These are phyloP conservation scores for Balaenoptera acutorostrata DNA, from an alignment of 2,113 vertebrate genomes.

Conservation along the genomic window DNA sequence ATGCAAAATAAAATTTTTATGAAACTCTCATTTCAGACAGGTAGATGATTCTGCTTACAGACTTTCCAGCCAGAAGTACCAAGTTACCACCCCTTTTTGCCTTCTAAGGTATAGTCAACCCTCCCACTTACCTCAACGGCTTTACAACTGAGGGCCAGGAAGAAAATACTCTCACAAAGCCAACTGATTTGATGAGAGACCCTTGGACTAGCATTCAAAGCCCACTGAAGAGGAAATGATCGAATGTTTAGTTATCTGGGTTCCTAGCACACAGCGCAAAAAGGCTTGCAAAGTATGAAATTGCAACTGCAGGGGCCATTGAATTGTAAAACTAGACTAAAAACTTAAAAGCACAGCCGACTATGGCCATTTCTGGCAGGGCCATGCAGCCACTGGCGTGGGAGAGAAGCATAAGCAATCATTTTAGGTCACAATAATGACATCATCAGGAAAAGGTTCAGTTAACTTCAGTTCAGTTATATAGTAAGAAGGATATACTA, in stretches of 20 bases:
- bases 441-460: conserved; percentile 26
- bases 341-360: background rate
- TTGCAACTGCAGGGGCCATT: background rate
- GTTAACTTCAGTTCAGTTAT: background rate
- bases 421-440: background rate
- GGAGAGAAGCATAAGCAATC: background rate
- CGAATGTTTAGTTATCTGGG: background rate
- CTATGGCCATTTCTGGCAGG: background rate
- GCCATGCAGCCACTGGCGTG: background rate
- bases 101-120: conserved; percentile 43
- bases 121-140: background rate
- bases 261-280: background rate
- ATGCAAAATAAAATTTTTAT: conserved; percentile 88
- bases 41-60: conserved; percentile 55
- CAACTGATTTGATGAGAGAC: background rate
- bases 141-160: background rate
- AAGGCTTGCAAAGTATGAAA: background rate
- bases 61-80: background rate
- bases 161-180: background rate
- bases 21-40: conserved; percentile 80
- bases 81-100: background rate
- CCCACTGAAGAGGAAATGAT: background rate
- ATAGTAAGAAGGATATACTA: background rate
- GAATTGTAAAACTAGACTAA: background rate
- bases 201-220: background rate